Evolutionary conservation across 2,888 invertebrate species (phyloP).

Genomic region (Julus scanicus): DNA sequence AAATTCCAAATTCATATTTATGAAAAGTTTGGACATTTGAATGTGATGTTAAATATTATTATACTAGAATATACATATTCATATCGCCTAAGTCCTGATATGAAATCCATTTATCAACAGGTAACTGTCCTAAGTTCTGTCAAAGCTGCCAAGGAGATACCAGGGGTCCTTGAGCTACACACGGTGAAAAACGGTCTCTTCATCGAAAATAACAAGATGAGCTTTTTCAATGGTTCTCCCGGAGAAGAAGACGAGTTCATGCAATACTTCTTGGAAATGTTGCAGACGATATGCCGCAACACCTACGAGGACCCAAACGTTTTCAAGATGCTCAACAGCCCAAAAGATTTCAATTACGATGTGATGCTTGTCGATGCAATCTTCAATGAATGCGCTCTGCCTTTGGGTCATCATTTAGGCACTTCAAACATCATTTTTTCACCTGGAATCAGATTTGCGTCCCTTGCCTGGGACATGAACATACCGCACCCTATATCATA

Average conservation of each 20-base stretch:
- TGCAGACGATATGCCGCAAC: neutral
- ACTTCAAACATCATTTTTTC: slow-evolving; percentile 44
- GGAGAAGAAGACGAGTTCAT: neutral
- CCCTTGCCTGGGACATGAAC: slow-evolving; percentile 40
- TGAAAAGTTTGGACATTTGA: too few relatives aligned
- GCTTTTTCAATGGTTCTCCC: neutral
- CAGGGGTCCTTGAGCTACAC: neutral
- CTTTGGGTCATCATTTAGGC: slow-evolving; percentile 44
- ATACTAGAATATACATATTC: too few relatives aligned
- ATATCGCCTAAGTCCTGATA: too few relatives aligned
- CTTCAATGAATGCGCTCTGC: slow-evolving; percentile 51
- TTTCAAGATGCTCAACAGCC: neutral
- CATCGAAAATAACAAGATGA: neutral
- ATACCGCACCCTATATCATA: slow-evolving; percentile 52
- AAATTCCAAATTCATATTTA: too few relatives aligned
- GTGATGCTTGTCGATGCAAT: slow-evolving; percentile 52
- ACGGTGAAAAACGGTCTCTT: neutral
- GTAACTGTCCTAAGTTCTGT: neutral
- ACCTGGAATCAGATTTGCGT: neutral
- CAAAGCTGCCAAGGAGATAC: neutral
- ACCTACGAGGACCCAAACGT: slow-evolving; percentile 6
- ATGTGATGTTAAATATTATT: too few relatives aligned
- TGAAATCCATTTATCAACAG: neutral
- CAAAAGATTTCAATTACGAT: slow-evolving; percentile 41
- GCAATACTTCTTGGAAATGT: neutral